These are phyloP conservation scores for Lutraria rhynchaena DNA, from an alignment of 1,140 invertebrate genomes.

Conservation along the genomic window DNA sequence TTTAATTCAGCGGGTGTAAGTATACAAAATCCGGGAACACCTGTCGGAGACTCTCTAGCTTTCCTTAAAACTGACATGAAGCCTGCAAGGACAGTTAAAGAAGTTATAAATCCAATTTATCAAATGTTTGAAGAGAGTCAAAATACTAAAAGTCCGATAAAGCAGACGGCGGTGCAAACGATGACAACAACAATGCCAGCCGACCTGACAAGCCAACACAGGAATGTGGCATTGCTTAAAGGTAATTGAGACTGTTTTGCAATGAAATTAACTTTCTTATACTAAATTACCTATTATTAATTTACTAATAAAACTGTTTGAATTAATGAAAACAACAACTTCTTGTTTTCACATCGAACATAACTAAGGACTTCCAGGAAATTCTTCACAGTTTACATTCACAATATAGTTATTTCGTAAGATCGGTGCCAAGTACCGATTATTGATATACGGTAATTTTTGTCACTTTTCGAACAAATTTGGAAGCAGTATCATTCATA, in stretches of 20 bases:
- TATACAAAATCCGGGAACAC: neutral
- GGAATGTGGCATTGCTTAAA: neutral
- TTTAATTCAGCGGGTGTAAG: neutral
- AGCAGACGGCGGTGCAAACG: neutral
- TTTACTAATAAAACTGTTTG: too few species aligned
- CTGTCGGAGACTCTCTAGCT: constrained; percentile 1
- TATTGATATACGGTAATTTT: too few species aligned
- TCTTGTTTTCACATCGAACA: too few species aligned
- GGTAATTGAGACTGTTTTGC: neutral
- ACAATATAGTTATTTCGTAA: too few species aligned
- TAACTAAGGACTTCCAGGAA: too few species aligned
- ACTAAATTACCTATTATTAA: too few species aligned
- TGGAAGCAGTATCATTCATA: too few species aligned
- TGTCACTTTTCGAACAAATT: too few species aligned
- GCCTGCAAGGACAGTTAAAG: constrained; percentile 6
- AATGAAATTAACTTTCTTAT: too few species aligned
- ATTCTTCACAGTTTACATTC: too few species aligned
- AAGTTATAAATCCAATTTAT: constrained; percentile 23
- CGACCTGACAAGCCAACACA: neutral
- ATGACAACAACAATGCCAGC: constrained; percentile 4
- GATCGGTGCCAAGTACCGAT: too few species aligned
- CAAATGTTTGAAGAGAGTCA: constrained; percentile 16
- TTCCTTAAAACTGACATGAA: constrained; percentile 15
- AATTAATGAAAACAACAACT: too few species aligned
- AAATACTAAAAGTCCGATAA: neutral